phyloP scores from a whole-genome alignment of 2,888 invertebrate species.

The Trichopria drosophilae region DNA sequence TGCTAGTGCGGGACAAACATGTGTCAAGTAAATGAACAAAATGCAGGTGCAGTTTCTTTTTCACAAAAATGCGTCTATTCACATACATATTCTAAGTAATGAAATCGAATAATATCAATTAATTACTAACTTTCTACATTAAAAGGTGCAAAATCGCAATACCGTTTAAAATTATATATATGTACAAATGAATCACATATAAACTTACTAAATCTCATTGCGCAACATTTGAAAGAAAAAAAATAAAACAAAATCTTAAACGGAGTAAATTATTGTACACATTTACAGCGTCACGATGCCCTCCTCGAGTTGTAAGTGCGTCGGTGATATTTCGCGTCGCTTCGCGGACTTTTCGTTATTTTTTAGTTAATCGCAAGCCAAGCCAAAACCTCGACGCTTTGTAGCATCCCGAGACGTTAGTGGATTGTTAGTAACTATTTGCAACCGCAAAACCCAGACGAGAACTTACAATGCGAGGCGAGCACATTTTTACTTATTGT shows the following conservation, averaged over 20 bases:
- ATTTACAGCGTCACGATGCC: slow-evolving; percentile 46
- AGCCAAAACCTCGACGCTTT: slow-evolving; percentile 14
- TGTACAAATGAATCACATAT: slow-evolving; percentile 46
- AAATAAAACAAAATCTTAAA: slow-evolving; percentile 34
- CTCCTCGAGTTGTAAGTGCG: slow-evolving; percentile 54
- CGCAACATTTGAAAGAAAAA: slow-evolving; percentile 32
- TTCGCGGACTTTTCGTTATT: too few relatives aligned
- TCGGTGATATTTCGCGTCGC: slow-evolving; percentile 32
- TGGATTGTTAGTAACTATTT: slow-evolving; percentile 50
- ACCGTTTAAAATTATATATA: slow-evolving; percentile 63
- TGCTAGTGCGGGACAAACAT: slow-evolving; percentile 27
- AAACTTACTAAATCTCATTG: slow-evolving; percentile 21
- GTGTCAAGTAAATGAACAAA: slow-evolving; percentile 34
- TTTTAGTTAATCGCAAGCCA: too few relatives aligned
- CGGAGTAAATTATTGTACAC: slow-evolving; percentile 39
- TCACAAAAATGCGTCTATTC: slow-evolving; percentile 31
- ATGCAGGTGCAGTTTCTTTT: slow-evolving; percentile 24
- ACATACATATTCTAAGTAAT: slow-evolving; percentile 46
- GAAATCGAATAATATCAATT: slow-evolving; percentile 21
- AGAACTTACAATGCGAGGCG: slow-evolving; percentile 55
- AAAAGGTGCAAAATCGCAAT: slow-evolving; percentile 22
- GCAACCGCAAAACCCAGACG: slow-evolving; percentile 37
- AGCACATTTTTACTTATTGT: slow-evolving; percentile 45
- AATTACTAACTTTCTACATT: slow-evolving; percentile 26
- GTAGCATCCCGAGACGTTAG: slow-evolving; percentile 39